Percentiles rank a stretch among this genome's conserved stretches.
These are phyloP conservation scores for Catharus bicknelli DNA, from an alignment of 2,113 vertebrate genomes.

Conservation along the genomic window DNA sequence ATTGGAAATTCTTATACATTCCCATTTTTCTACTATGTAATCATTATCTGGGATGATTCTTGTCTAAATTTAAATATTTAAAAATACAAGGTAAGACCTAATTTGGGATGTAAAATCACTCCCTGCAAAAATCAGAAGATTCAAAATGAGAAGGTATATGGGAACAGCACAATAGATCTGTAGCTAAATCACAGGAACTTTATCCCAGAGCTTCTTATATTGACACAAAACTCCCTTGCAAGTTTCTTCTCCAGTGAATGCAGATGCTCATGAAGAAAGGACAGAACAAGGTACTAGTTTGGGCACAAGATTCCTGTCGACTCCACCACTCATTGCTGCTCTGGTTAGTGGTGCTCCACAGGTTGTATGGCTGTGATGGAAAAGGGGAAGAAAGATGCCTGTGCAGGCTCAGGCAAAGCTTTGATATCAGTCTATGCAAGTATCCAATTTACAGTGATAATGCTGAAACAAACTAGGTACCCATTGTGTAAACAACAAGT, in stretches of 20 bases:
- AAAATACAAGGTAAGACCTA: background rate
- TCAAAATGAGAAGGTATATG: background rate
- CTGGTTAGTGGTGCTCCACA: background rate
- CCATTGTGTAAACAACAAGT: background rate
- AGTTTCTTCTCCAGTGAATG: background rate
- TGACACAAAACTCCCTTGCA: background rate
- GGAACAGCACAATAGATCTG: background rate
- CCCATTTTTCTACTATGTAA: background rate
- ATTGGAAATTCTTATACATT: background rate
- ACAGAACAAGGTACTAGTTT: background rate
- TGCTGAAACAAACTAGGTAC: background rate
- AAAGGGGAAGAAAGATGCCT: background rate
- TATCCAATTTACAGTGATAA: background rate
- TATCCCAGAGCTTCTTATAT: background rate
- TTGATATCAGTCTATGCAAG: background rate
- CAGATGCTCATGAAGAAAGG: background rate
- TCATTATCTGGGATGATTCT: background rate
- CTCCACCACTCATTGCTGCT: background rate
- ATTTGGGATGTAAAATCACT: background rate
- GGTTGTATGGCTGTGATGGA: background rate
- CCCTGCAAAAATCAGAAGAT: background rate
- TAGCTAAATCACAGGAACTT: background rate
- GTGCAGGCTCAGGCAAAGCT: background rate
- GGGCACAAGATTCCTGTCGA: background rate
- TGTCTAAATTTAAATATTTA: background rate